Percentiles rank a stretch among this genome's conserved stretches.
phyloP scores from a whole-genome alignment of 2,113 vertebrate species.

The Crotalus horridus region DNA sequence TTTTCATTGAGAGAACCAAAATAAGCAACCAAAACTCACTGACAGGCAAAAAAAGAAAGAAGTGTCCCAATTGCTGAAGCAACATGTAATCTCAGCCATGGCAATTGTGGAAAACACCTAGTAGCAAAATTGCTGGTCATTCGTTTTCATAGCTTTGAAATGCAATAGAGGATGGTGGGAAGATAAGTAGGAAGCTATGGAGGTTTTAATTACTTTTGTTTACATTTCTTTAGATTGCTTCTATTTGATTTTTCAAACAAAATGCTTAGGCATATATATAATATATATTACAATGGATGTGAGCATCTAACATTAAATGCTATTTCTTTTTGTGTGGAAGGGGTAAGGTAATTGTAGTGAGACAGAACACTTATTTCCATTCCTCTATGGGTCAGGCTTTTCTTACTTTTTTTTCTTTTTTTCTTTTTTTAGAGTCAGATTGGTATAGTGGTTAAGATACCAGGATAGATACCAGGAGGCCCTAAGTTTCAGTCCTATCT shows the following conservation, averaged over 20 bases:
- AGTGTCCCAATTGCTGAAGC: background rate
- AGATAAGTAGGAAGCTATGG: background rate
- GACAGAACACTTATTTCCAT: background rate
- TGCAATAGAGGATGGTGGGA: background rate
- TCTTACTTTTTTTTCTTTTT: background rate
- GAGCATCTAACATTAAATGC: background rate
- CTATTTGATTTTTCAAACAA: background rate
- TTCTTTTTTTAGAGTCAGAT: background rate
- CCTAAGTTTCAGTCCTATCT: background rate
- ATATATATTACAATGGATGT: background rate
- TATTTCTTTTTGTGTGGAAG: background rate
- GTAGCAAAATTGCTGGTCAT: background rate
- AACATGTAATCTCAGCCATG: background rate
- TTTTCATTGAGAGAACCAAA: background rate
- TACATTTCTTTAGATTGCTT: background rate
- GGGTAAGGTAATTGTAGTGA: background rate
- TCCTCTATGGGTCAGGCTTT: background rate
- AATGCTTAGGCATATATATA: background rate
- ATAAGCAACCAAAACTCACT: background rate
- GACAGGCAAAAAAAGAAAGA: background rate
- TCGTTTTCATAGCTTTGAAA: background rate
- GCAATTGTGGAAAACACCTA: background rate
- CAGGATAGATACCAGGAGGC: background rate
- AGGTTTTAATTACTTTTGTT: background rate
- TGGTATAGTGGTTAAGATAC: background rate